Conservation (phyloP, 2,113 vertebrate genomes). For the Rhinolophus ferrumequinum region DNA sequence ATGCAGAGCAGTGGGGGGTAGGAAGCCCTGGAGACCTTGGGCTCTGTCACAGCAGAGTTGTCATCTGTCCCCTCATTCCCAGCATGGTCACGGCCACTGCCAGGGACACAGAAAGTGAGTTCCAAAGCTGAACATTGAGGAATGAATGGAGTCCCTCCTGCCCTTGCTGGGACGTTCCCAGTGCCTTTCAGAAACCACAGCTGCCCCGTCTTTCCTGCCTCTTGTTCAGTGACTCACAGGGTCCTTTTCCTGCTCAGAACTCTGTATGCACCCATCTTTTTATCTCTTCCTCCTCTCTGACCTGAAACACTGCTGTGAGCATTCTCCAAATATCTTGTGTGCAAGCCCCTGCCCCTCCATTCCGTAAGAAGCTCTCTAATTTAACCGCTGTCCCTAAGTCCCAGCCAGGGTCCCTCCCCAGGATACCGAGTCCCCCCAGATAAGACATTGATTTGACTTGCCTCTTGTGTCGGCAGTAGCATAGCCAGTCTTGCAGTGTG, state of each 20-base stretch:
- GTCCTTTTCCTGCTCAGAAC: not conserved
- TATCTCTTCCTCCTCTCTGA: too few species aligned
- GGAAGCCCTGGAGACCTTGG: not conserved
- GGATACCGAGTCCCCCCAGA: not conserved
- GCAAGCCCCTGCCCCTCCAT: not conserved
- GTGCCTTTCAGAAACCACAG: not conserved
- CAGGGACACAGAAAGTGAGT: not conserved
- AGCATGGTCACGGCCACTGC: not conserved
- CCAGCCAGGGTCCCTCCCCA: not conserved
- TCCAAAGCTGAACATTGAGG: not conserved
- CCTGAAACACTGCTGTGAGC: accelerated
- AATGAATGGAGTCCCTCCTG: not conserved
- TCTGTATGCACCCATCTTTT: not conserved
- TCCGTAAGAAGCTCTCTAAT: too few species aligned
- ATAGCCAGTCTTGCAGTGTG: not conserved
- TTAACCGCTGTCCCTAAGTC: not conserved
- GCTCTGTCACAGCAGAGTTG: not conserved
- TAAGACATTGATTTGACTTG: not conserved
- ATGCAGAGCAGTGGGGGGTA: not conserved
- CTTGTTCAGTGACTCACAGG: not conserved
- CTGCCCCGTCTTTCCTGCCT: not conserved
- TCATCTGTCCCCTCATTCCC: not conserved
- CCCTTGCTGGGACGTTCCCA: accelerated
- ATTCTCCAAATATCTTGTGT: accelerated
- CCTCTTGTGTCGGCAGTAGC: not conserved